These are phyloP conservation scores for Acleris laterana DNA, from an alignment of 2,888 invertebrate genomes.

Conservation along the genomic window DNA sequence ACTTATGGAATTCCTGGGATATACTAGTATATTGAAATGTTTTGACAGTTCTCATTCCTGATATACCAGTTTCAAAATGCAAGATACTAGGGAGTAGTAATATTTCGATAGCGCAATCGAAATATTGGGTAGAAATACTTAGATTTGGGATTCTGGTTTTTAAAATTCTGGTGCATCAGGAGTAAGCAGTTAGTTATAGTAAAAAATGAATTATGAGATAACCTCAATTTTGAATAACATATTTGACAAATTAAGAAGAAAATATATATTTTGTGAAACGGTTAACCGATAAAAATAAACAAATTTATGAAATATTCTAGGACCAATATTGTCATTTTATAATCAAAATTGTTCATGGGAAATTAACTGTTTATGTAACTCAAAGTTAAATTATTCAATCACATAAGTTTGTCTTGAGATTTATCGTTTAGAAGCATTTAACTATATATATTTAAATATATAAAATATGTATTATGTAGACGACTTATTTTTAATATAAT, in stretches of 20 bases:
- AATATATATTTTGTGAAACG: conserved; percentile 34
- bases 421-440: conserved; percentile 82
- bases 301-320: conserved; percentile 59
- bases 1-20: no score
- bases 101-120: no score
- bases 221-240: conserved; percentile 51
- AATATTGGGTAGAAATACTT: no score
- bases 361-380: conserved; percentile 65
- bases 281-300: conserved; percentile 16
- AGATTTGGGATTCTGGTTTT: no score
- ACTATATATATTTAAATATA: conserved; percentile 70
- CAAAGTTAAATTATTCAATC: conserved; percentile 56
- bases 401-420: conserved; percentile 72
- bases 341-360: conserved; percentile 76
- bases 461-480: conserved; percentile 72
- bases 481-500: conserved; percentile 79
- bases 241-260: conserved; percentile 40
- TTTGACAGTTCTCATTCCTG: no score
- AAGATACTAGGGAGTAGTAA: no score
- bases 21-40: no score
- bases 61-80: no score
- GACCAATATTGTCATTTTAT: conserved; percentile 79
- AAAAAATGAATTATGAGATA: conserved; percentile 41
- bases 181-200: conserved; percentile 16
- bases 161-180: no score